Evolutionary conservation across 2,113 vertebrate genomes (phyloP).

Genomic region (Oenanthe melanoleuca): DNA sequence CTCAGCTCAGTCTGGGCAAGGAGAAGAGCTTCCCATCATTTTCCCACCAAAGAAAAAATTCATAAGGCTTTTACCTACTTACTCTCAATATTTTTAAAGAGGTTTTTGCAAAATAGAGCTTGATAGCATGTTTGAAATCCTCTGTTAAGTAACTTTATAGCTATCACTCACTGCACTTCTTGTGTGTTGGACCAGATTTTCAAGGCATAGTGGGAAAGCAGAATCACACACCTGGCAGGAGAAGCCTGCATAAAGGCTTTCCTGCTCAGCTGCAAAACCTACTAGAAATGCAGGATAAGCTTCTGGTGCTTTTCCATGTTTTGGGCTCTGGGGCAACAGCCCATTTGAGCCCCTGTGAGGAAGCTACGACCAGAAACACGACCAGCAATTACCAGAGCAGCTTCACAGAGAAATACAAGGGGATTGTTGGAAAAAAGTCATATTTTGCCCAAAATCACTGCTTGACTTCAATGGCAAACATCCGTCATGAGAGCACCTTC

Average conservation of each 20-base stretch:
- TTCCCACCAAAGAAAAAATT: background rate
- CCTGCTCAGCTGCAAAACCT: background rate
- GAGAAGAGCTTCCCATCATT: background rate
- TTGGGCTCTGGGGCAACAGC: background rate
- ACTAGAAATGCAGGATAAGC: background rate
- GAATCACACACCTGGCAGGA: background rate
- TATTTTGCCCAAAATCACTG: background rate
- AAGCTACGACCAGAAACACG: background rate
- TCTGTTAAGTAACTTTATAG: background rate
- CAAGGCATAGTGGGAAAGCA: background rate
- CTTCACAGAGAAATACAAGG: background rate
- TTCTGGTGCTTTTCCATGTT: background rate
- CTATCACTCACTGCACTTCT: background rate
- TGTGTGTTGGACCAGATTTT: background rate
- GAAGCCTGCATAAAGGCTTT: accelerated
- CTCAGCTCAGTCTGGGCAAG: background rate
- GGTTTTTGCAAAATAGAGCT: background rate
- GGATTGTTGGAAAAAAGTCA: background rate
- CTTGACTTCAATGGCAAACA: background rate
- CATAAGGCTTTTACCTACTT: background rate
- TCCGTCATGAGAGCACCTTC: background rate
- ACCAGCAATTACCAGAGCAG: background rate
- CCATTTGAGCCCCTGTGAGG: background rate
- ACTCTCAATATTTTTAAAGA: background rate
- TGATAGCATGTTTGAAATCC: background rate